phyloP scores from a whole-genome alignment of 2,888 invertebrate genomes.

The Halictus ligatus region DNA sequence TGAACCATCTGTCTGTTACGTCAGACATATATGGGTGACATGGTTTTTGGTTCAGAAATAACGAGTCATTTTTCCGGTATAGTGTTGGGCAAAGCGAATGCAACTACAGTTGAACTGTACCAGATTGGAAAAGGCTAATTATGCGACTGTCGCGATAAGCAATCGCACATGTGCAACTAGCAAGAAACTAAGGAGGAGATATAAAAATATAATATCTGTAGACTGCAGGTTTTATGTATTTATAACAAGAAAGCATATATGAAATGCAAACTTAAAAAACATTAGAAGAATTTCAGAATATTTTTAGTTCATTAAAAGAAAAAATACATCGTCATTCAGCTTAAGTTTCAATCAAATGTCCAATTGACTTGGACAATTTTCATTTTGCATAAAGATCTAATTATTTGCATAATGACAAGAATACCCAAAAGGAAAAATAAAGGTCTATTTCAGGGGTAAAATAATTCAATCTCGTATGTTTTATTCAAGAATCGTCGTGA shows the following conservation, averaged over 20 bases:
- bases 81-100: neutral
- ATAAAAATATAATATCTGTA: neutral
- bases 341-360: too few species aligned
- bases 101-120: neutral
- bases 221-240: neutral
- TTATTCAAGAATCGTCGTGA: too few species aligned
- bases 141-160: neutral
- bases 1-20: conserved; percentile 11
- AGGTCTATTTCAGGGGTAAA: neutral
- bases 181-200: neutral
- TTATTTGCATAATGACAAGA: neutral
- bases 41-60: conserved; percentile 2
- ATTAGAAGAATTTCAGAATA: neutral
- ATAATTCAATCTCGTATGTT: neutral
- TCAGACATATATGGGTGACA: conserved; percentile 8
- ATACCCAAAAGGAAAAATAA: neutral
- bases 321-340: too few species aligned
- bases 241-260: neutral
- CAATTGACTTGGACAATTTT: neutral
- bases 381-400: neutral
- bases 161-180: neutral
- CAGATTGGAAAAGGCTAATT: neutral
- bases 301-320: neutral
- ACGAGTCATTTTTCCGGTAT: conserved; percentile 1
- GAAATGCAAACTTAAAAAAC: neutral